Evolutionary conservation across 2,888 invertebrate genomes (phyloP).

Genomic region (Podabrus alpinus): DNA sequence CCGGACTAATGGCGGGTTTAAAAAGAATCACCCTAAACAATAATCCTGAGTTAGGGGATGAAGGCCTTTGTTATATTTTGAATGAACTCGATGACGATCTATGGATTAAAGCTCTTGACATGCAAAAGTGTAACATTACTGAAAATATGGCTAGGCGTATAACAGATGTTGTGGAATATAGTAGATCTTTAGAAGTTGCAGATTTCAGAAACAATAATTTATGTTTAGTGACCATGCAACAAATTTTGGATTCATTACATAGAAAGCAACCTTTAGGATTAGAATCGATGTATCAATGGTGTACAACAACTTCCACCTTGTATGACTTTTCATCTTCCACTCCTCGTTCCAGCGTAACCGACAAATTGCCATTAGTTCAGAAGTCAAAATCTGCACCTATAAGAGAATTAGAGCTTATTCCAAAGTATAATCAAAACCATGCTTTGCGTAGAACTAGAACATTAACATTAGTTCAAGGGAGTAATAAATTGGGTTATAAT

Average conservation of each 20-base stretch:
- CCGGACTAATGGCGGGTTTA: conserved; percentile 74
- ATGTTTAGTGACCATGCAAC: conserved; percentile 43
- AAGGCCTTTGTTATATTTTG: conserved; percentile 64
- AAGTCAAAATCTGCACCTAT: conserved; percentile 46
- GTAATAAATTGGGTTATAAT: background rate
- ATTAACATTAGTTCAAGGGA: conserved; percentile 27
- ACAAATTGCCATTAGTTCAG: conserved; percentile 31
- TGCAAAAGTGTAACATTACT: conserved; percentile 75
- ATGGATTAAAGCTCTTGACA: conserved; percentile 79
- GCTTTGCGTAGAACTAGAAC: conserved; percentile 33
- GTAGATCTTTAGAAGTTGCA: conserved; percentile 68
- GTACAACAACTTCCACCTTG: conserved; percentile 39
- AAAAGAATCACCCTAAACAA: conserved; percentile 71
- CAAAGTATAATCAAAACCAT: background rate
- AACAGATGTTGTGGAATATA: conserved; percentile 65
- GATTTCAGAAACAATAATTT: conserved; percentile 68
- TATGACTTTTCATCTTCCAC: conserved; percentile 1
- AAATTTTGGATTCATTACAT: conserved; percentile 47
- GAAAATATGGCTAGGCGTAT: conserved; percentile 63
- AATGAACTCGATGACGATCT: conserved; percentile 76
- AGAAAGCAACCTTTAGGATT: conserved; percentile 43
- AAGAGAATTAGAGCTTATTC: conserved; percentile 15
- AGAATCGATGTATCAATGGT: conserved; percentile 51
- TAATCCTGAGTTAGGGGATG: conserved; percentile 70
- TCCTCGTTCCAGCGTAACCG: conserved; percentile 24